Evolutionary conservation across 2,797 vertebrate genomes (phyloP).

Genomic region (Halcyon badia): DNA sequence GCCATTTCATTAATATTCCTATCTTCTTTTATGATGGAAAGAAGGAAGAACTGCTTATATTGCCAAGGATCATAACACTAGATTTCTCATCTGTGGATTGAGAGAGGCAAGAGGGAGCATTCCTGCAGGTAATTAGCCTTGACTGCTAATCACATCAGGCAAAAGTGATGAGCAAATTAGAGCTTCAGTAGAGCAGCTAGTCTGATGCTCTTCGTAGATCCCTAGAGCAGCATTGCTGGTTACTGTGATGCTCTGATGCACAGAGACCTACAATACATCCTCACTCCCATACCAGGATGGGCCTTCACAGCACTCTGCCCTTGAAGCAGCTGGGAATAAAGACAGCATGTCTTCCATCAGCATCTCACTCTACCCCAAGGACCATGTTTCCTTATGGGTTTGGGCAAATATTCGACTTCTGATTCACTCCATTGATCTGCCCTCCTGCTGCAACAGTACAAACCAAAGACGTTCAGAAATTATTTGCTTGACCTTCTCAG

Average conservation of each 20-base stretch:
- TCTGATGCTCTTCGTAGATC: not conserved
- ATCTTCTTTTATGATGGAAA: not conserved
- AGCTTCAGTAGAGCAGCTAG: slow-evolving; percentile 10
- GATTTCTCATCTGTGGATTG: not conserved
- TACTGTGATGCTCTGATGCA: not conserved
- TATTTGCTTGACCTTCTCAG: not conserved
- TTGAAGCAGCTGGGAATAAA: not conserved
- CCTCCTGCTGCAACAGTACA: not conserved
- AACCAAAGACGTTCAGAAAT: not conserved
- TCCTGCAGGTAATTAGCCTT: slow-evolving; percentile 59
- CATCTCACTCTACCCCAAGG: not conserved
- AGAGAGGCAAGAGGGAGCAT: slow-evolving; percentile 3
- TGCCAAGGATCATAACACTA: slow-evolving; percentile 5
- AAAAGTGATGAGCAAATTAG: slow-evolving; percentile 61
- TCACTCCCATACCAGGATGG: not conserved
- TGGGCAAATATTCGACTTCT: not conserved
- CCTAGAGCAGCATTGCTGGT: slow-evolving; percentile 20
- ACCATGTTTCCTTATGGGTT: not conserved
- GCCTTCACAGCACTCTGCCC: not conserved
- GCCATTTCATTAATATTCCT: not conserved
- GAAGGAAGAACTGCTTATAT: slow-evolving; percentile 1
- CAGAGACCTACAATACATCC: not conserved
- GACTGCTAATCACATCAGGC: slow-evolving; percentile 62
- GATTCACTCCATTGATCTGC: not conserved
- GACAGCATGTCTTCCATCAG: fast-evolving